Conservation (phyloP, 2,113 vertebrate genomes). For the Muscicapa adusta region DNA sequence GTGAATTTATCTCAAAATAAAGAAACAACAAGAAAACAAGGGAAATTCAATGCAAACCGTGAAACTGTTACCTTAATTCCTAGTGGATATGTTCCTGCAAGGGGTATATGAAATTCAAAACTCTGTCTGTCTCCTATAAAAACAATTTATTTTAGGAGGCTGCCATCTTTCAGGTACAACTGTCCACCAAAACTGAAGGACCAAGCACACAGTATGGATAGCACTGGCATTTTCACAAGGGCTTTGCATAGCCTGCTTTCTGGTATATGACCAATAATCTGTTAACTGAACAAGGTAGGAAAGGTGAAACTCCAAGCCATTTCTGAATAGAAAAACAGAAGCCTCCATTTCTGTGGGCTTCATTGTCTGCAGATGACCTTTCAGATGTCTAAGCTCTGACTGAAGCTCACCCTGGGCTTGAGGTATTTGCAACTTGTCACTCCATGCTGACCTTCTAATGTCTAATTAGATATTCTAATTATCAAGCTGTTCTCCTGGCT, state of each 20-base stretch:
- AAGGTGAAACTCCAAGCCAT: neutral
- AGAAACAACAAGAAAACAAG: neutral
- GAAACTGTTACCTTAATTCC: neutral
- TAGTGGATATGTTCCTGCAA: neutral
- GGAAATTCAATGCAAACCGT: slow-evolving; percentile 19
- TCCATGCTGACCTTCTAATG: neutral
- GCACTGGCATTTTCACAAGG: neutral
- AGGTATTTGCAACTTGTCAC: neutral
- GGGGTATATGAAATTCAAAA: slow-evolving; percentile 8
- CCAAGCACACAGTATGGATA: neutral
- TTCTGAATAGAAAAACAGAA: neutral
- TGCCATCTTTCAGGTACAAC: neutral
- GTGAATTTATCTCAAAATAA: slow-evolving; percentile 5
- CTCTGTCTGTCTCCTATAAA: neutral
- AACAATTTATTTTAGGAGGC: neutral
- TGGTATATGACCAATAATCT: neutral
- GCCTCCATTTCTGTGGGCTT: neutral
- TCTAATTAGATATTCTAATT: neutral
- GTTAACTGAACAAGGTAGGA: neutral
- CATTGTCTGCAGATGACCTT: neutral
- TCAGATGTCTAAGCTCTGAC: neutral
- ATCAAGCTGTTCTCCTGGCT: neutral
- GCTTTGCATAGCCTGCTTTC: neutral
- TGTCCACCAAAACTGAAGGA: neutral
- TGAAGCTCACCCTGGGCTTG: neutral